A percentile compares a stretch with the other conserved stretches of the same genome.
phyloP scores from a whole-genome alignment of 1,140 invertebrate genomes.

The Bactericera cockerelli region DNA sequence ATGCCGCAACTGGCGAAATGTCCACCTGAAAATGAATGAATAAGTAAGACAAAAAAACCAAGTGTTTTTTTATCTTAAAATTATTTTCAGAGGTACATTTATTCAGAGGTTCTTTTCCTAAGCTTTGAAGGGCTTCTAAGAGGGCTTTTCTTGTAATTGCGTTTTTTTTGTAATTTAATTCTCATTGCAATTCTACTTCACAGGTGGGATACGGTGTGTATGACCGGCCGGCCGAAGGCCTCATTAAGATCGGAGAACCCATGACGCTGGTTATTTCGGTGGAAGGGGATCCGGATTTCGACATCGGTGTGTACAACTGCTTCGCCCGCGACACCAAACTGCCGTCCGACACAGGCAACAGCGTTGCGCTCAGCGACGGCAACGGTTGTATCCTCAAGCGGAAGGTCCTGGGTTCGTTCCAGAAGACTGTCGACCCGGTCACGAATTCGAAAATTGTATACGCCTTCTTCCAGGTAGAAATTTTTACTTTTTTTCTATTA shows the following conservation, averaged over 20 bases:
- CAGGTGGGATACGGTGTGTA: conserved; percentile 63
- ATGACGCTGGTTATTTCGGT: conserved; percentile 70
- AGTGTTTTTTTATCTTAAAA: too few species aligned
- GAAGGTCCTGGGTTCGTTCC: conserved; percentile 66
- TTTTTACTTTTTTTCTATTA: neutral
- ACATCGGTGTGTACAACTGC: conserved; percentile 62
- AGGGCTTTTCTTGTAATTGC: too few species aligned
- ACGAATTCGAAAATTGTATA: conserved; percentile 58
- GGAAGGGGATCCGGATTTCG: conserved; percentile 61
- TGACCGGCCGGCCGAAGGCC: conserved; percentile 51
- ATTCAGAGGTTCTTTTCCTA: too few species aligned
- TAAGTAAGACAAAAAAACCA: too few species aligned
- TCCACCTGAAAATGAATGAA: too few species aligned
- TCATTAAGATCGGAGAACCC: conserved; percentile 66
- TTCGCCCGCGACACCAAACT: conserved; percentile 43
- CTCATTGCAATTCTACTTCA: too few species aligned
- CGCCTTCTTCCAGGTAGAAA: conserved; percentile 54
- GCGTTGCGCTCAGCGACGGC: conserved; percentile 53
- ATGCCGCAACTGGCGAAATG: too few species aligned
- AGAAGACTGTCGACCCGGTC: conserved; percentile 56
- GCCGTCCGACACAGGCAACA: conserved; percentile 35
- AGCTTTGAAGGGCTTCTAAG: too few species aligned
- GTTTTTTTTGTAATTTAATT: neutral
- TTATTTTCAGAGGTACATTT: too few species aligned
- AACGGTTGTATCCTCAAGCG: conserved; percentile 65